phyloP scores from a whole-genome alignment of 2,888 invertebrate genomes.

The Cremastinae sp. region DNA sequence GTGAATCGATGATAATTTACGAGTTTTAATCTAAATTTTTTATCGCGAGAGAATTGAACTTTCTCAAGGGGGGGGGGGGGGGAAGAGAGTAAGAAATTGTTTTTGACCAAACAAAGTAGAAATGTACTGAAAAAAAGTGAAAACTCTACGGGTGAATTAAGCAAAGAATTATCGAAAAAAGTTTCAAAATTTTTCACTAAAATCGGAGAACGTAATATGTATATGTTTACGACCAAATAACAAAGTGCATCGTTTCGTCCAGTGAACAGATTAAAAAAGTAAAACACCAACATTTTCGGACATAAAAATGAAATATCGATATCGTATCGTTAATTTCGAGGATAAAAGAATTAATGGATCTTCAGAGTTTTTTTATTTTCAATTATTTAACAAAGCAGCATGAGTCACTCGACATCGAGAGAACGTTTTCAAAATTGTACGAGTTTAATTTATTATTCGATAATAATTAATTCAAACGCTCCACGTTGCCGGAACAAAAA shows the following conservation, averaged over 20 bases:
- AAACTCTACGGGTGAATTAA: not conserved
- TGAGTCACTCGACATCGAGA: slow-evolving; percentile 7
- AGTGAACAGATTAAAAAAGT: not conserved
- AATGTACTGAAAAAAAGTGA: not conserved
- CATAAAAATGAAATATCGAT: not conserved
- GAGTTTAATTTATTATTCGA: slow-evolving; percentile 48
- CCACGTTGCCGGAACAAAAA: not conserved
- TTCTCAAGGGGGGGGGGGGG: too few species aligned
- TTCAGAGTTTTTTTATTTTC: too few species aligned
- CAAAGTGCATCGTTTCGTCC: not conserved
- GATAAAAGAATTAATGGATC: not conserved
- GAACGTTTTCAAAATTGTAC: slow-evolving; percentile 47
- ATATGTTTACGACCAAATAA: too few species aligned
- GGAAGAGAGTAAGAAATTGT: too few species aligned
- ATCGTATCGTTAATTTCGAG: not conserved
- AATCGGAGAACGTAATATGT: too few species aligned
- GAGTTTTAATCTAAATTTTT: too few species aligned
- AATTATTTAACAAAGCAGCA: not conserved
- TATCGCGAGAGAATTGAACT: not conserved
- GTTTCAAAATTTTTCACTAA: too few species aligned
- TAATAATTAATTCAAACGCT: slow-evolving; percentile 26
- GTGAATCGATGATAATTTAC: too few species aligned
- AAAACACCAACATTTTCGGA: not conserved
- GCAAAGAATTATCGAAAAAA: not conserved
- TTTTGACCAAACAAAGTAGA: not conserved